Evolutionary conservation across 2,113 vertebrate genomes (phyloP).

Genomic region (Seriola quinqueradiata): DNA sequence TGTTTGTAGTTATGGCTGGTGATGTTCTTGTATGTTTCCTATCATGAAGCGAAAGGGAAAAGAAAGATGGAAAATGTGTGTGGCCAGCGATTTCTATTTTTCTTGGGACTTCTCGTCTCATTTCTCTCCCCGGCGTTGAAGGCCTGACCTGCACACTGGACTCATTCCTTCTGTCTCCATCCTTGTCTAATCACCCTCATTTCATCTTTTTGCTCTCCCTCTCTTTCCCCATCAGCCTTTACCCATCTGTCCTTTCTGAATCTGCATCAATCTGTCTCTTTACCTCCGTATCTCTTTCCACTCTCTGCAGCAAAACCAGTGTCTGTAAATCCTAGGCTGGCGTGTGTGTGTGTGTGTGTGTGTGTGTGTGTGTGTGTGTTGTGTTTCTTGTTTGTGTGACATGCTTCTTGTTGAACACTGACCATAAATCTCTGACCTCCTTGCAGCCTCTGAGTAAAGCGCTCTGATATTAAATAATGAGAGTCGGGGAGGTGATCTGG

Average conservation of each 20-base stretch:
- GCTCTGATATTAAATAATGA: constrained; percentile 76
- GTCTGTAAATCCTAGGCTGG: constrained; percentile 29
- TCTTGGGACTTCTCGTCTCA: constrained; percentile 48
- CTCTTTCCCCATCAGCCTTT: constrained; percentile 8
- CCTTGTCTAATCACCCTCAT: constrained; percentile 7
- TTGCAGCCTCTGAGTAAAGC: constrained; percentile 70
- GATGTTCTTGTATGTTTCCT: constrained; percentile 40
- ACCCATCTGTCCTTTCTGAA: not conserved
- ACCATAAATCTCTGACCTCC: constrained; percentile 74
- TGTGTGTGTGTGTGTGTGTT: not conserved
- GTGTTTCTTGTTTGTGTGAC: constrained; percentile 35
- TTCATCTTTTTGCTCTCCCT: constrained; percentile 24
- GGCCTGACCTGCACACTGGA: constrained; percentile 50
- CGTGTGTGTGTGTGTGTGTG: not conserved
- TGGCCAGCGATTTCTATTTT: constrained; percentile 59
- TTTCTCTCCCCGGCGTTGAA: constrained; percentile 53
- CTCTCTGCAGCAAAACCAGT: constrained; percentile 21
- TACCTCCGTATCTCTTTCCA: constrained; percentile 13
- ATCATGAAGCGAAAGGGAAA: constrained; percentile 35
- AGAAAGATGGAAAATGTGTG: constrained; percentile 60
- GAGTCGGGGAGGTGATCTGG: constrained; percentile 63
- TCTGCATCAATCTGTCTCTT: constrained; percentile 37
- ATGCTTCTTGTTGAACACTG: constrained; percentile 63
- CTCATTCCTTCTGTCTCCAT: constrained; percentile 31
- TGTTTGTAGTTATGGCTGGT: constrained; percentile 53